Conservation (phyloP, 2,888 invertebrate species). For the Drosophila mulleri region DNA sequence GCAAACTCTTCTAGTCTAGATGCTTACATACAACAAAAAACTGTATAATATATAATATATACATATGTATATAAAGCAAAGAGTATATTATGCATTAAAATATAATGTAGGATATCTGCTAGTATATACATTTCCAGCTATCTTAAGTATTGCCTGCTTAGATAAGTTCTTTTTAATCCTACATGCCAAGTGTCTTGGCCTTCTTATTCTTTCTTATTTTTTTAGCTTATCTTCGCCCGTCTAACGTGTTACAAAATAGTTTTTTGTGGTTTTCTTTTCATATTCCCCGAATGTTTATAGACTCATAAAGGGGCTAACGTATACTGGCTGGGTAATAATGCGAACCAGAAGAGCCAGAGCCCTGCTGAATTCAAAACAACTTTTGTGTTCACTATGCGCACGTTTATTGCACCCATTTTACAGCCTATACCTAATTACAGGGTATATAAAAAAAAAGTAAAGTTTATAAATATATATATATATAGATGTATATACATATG, state of each 20-base stretch:
- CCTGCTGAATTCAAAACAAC: background rate
- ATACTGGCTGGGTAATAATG: background rate
- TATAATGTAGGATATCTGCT: background rate
- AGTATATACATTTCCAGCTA: background rate
- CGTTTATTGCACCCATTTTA: constrained; percentile 33
- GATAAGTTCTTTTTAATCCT: background rate
- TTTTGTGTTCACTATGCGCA: background rate
- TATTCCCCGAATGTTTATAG: background rate
- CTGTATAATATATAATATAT: no score
- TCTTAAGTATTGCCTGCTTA: no score
- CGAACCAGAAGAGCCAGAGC: background rate
- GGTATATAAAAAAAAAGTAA: background rate
- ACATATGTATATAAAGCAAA: background rate
- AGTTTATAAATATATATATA: background rate
- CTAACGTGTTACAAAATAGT: no score
- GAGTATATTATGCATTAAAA: no score
- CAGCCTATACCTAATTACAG: constrained; percentile 9
- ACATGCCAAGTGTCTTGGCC: background rate
- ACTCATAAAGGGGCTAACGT: background rate
- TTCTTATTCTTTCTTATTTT: fast-evolving
- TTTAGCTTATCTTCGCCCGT: background rate
- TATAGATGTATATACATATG: background rate
- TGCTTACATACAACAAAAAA: background rate
- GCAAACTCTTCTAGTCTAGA: background rate
- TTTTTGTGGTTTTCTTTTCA: background rate